A percentile compares a stretch with the other conserved stretches of the same genome.
Evolutionary conservation across 92 coral and sea anemone genomes (phyloP).

Genomic region (Muricea muricata): DNA sequence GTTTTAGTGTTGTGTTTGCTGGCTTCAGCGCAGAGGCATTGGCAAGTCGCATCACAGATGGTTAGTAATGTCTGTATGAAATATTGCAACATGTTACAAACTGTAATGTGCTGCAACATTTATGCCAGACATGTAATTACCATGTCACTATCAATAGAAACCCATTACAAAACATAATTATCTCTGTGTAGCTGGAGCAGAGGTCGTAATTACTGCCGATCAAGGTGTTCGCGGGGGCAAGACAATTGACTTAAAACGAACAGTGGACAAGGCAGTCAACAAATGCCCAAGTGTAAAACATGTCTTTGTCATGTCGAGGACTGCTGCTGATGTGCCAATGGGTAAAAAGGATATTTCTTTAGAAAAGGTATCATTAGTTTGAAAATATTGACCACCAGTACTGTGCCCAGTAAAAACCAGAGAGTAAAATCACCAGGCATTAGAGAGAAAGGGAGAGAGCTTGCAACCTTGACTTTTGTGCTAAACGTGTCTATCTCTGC

Average conservation of each 20-base stretch:
- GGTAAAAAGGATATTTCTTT: constrained; percentile 85
- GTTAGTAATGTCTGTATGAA: constrained; percentile 62
- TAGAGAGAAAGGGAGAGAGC: no score
- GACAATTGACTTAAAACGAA: constrained; percentile 76
- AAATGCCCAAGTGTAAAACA: constrained; percentile 85
- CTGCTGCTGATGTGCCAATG: constrained; percentile 97
- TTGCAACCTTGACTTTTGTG: no score
- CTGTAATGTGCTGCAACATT: neutral
- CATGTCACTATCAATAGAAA: no score
- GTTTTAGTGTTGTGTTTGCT: constrained; percentile 96
- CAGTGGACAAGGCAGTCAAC: constrained; percentile 89
- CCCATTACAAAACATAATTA: neutral
- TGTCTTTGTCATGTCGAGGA: constrained; percentile 91
- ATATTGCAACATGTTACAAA: neutral
- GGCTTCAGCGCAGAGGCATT: constrained; percentile 98
- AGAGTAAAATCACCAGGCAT: no score
- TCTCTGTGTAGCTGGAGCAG: constrained; percentile 75
- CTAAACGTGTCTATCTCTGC: no score
- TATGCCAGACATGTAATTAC: no score
- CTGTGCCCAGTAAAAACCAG: no score
- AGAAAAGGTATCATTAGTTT: constrained; percentile 89
- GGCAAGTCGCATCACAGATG: constrained; percentile 93
- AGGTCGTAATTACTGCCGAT: constrained; percentile 93
- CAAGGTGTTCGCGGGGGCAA: constrained; percentile 94
- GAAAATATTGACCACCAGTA: no score